Evolutionary conservation across 2,113 vertebrate species (phyloP).

Genomic region (Eonycteris spelaea): DNA sequence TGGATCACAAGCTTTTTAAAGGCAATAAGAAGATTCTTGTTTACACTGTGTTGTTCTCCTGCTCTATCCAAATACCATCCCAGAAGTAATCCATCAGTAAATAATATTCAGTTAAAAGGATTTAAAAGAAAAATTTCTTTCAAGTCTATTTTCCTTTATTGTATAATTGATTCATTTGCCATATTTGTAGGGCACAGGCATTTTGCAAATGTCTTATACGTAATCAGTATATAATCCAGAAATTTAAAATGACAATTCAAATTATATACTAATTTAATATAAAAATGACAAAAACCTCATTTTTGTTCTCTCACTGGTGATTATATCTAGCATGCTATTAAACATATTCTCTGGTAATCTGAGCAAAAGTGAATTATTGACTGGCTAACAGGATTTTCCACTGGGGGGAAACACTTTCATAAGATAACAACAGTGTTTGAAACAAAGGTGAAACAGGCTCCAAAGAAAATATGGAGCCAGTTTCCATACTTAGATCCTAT

Average conservation of each 20-base stretch:
- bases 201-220: neutral
- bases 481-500: neutral
- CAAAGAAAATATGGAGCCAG: neutral
- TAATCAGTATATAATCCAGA: neutral
- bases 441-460: neutral
- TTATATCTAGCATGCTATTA: neutral
- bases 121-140: neutral
- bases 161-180: neutral
- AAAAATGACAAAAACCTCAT: neutral
- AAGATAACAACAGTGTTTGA: neutral
- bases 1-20: neutral
- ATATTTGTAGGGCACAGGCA: neutral
- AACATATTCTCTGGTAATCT: constrained; percentile 1
- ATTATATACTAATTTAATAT: neutral
- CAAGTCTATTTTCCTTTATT: neutral
- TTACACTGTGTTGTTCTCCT: neutral
- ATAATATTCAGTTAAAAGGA: neutral
- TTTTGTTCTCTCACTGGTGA: neutral
- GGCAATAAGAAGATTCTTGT: neutral
- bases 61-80: neutral
- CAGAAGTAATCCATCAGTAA: neutral
- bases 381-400: neutral
- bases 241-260: neutral
- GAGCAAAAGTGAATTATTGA: neutral
- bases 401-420: neutral